Percentiles rank a stretch among this genome's conserved stretches.
These are phyloP conservation scores for Hoplodrina ambigua DNA, from an alignment of 2,888 invertebrate genomes.

Conservation along the genomic window DNA sequence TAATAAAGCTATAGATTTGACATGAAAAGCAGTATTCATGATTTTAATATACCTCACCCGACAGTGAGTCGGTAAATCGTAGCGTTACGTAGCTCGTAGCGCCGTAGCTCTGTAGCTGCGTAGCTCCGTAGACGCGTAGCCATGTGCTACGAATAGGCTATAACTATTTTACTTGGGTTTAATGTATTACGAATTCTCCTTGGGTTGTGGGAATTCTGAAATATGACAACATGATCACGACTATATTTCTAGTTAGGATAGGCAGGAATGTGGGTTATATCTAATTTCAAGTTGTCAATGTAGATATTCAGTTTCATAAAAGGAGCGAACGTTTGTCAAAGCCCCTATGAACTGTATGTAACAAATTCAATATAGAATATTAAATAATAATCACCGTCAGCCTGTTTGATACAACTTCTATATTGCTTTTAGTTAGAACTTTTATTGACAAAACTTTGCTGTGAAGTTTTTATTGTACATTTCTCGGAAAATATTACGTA, in stretches of 20 bases:
- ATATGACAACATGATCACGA: conserved; percentile 17
- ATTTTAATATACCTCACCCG: conserved; percentile 60
- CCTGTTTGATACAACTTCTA: conserved; percentile 21
- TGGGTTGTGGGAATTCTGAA: conserved; percentile 33
- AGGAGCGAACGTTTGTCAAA: neutral
- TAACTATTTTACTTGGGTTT: conserved; percentile 65
- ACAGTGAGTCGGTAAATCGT: conserved; percentile 54
- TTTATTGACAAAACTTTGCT: conserved; percentile 46
- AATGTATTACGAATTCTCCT: conserved; percentile 64
- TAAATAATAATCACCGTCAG: conserved; percentile 44
- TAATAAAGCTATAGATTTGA: conserved; percentile 60
- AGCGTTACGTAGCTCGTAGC: conserved; percentile 45
- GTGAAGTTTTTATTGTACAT: conserved; percentile 25
- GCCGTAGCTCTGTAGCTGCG: conserved; percentile 52
- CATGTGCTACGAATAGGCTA: conserved; percentile 72
- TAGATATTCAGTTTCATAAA: neutral
- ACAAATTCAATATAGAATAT: conserved; percentile 23
- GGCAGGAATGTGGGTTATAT: neutral
- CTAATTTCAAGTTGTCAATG: neutral
- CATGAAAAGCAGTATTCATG: conserved; percentile 51
- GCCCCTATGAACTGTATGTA: neutral
- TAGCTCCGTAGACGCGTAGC: conserved; percentile 70
- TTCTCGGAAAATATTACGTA: conserved; percentile 4
- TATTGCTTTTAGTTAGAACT: conserved; percentile 50
- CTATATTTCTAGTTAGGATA: neutral